These are phyloP conservation scores for Griposia aprilina DNA, from an alignment of 2,888 invertebrate species.

Conservation along the genomic window DNA sequence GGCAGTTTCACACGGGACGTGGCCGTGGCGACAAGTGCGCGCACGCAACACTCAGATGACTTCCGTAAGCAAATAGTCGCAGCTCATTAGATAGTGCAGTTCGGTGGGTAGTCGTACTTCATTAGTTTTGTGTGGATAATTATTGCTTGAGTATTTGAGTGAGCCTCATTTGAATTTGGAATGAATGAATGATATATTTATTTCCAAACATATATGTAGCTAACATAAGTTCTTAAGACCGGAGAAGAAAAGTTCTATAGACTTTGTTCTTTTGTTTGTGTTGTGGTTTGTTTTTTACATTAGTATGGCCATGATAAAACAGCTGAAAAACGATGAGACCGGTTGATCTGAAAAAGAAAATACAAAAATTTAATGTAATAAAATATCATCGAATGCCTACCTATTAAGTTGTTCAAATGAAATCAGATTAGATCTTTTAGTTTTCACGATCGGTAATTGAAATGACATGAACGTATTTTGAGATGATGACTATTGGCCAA, in stretches of 20 bases:
- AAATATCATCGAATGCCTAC: too few relatives aligned
- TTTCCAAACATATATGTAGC: too few relatives aligned
- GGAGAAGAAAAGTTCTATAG: too few relatives aligned
- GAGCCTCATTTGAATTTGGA: conserved; percentile 5
- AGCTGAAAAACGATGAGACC: too few relatives aligned
- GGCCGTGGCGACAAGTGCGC: conserved; percentile 52
- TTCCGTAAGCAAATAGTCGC: conserved; percentile 63
- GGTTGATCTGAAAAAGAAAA: too few relatives aligned
- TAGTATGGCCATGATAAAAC: background rate
- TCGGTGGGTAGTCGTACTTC: conserved; percentile 23
- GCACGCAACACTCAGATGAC: conserved; percentile 54
- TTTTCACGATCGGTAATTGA: background rate
- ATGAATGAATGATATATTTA: too few relatives aligned
- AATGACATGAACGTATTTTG: background rate
- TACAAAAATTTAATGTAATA: too few relatives aligned
- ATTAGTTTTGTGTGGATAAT: conserved; percentile 40
- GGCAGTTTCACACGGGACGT: conserved; percentile 56
- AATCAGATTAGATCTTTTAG: too few relatives aligned
- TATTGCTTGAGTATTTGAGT: conserved; percentile 15
- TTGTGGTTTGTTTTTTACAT: background rate
- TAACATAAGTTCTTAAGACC: too few relatives aligned
- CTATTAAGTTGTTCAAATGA: too few relatives aligned
- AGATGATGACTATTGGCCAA: too few relatives aligned
- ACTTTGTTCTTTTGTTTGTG: background rate
- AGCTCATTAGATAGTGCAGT: conserved; percentile 56